These are phyloP conservation scores for Geodia barretti DNA, from an alignment of 37 sponge, comb jelly and placozoan species.

Conservation along the genomic window DNA sequence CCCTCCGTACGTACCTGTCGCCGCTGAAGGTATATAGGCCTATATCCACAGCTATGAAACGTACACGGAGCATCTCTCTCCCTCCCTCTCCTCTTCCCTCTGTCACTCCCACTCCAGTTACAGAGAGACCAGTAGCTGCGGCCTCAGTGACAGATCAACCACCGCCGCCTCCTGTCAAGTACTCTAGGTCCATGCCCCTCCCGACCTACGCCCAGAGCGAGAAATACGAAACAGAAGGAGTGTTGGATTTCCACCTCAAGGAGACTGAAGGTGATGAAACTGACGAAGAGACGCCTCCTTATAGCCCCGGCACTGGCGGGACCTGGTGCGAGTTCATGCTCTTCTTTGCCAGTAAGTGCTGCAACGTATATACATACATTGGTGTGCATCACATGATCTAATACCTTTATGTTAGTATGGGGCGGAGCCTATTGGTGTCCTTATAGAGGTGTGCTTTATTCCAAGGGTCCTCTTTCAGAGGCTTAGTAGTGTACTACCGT, in stretches of 20 bases:
- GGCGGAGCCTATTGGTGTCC: no score
- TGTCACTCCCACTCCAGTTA: not conserved
- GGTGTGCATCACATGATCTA: no score
- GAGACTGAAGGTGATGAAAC: not conserved
- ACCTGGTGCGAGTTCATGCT: conserved; percentile 38
- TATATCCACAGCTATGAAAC: no score
- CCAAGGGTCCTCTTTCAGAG: not conserved
- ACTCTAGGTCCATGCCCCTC: conserved; percentile 24
- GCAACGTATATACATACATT: no score
- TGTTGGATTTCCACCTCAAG: conserved; percentile 4
- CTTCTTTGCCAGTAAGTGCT: conserved; percentile 56
- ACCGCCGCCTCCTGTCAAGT: not conserved
- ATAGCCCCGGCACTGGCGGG: not conserved
- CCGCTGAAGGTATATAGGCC: not conserved
- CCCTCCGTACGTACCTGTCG: not conserved
- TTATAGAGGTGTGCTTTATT: no score
- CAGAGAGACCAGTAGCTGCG: not conserved
- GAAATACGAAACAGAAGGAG: conserved; percentile 65
- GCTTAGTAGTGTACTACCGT: not conserved
- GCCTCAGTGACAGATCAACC: not conserved
- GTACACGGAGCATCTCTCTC: no score
- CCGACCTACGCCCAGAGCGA: conserved; percentile 69
- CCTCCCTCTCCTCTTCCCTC: not conserved
- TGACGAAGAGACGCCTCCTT: not conserved
- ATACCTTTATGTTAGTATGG: no score